Evolutionary conservation across 1,140 invertebrate genomes (phyloP).

Genomic region (Potamilus streckersoni): DNA sequence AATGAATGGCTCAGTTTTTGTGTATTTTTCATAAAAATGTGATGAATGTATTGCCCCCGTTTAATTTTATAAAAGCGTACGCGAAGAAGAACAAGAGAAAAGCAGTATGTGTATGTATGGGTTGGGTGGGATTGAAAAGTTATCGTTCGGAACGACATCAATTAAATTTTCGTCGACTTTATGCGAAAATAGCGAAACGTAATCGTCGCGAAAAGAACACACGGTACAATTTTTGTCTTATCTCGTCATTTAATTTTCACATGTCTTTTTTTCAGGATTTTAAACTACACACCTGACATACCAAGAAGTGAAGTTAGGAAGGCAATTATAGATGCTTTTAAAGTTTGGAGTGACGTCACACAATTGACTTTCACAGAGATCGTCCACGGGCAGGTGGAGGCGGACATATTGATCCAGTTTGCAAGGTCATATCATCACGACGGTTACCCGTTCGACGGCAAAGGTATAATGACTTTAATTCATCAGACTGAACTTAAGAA

Average conservation of each 20-base stretch:
- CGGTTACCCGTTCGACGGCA: conserved; percentile 65
- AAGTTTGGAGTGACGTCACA: conserved; percentile 27
- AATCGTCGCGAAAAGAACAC: too few relatives aligned
- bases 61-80: too few relatives aligned
- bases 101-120: too few relatives aligned
- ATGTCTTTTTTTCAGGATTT: conserved; percentile 21
- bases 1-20: too few relatives aligned
- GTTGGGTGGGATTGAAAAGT: too few relatives aligned
- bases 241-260: neutral
- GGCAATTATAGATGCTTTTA: conserved; percentile 16
- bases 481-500: too few relatives aligned
- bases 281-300: conserved; percentile 21
- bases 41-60: too few relatives aligned
- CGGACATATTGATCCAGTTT: conserved; percentile 63
- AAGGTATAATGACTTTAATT: conserved; percentile 40
- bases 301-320: conserved; percentile 10
- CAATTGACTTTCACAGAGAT: conserved; percentile 24
- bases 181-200: too few relatives aligned
- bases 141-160: too few relatives aligned
- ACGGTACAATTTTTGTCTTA: neutral
- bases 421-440: conserved; percentile 59
- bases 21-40: too few relatives aligned
- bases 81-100: too few relatives aligned
- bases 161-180: too few relatives aligned
- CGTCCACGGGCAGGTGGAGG: conserved; percentile 16